Evolutionary conservation across 2,113 vertebrate species (phyloP).

Genomic region (Triplophysa dalaica): DNA sequence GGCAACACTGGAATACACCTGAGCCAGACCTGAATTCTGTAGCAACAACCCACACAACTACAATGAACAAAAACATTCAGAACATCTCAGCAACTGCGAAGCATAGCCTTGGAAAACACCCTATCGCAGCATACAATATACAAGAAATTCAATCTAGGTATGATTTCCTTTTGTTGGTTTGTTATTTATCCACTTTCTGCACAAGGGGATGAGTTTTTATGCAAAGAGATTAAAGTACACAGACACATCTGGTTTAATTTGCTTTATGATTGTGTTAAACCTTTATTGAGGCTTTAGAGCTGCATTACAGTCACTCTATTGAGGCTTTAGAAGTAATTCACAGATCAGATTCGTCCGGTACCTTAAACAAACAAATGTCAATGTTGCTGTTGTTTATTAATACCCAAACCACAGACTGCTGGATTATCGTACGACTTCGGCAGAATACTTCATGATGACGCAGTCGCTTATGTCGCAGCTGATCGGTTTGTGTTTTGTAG

Average conservation of each 20-base stretch:
- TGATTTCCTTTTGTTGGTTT: not conserved
- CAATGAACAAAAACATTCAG: no score
- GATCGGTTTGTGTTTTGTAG: conserved; percentile 20
- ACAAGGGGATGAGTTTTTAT: conserved; percentile 25
- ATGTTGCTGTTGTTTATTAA: conserved; percentile 7
- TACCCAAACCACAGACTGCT: not conserved
- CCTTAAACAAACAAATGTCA: not conserved
- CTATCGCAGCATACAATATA: no score
- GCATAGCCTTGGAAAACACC: no score
- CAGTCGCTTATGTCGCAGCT: not conserved
- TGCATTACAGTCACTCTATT: conserved; percentile 26
- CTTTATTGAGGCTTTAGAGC: conserved; percentile 21
- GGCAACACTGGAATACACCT: no score
- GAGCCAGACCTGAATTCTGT: no score
- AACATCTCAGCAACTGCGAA: no score
- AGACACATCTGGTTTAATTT: conserved; percentile 25
- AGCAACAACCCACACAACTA: no score
- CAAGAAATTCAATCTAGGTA: not conserved
- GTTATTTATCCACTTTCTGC: conserved; percentile 6
- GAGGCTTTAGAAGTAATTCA: conserved; percentile 37
- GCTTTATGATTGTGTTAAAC: conserved; percentile 44
- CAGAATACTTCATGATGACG: not conserved
- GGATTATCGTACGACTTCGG: not conserved
- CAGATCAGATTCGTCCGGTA: not conserved
- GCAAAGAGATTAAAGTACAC: conserved; percentile 31